A percentile compares a stretch with the other conserved stretches of the same genome.
Evolutionary conservation across 2,797 vertebrate genomes (phyloP).

Genomic region (Arctocebus calabarensis): DNA sequence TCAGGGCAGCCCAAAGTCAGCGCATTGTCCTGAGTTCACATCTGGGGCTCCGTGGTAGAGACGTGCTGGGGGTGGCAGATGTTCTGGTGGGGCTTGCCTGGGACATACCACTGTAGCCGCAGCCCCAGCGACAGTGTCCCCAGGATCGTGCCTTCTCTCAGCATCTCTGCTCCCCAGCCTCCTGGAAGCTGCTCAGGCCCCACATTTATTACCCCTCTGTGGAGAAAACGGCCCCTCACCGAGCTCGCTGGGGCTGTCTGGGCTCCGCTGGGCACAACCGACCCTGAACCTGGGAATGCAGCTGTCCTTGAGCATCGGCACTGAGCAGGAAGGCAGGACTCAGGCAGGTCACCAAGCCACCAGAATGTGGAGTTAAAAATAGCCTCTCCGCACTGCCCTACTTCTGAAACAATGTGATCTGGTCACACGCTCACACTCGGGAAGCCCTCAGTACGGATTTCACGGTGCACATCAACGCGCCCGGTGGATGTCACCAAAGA

Average conservation of each 20-base stretch:
- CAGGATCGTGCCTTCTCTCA: fast-evolving
- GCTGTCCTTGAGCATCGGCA: fast-evolving
- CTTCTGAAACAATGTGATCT: fast-evolving
- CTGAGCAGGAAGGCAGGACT: not conserved
- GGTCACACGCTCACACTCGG: not conserved
- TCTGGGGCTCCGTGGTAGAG: not conserved
- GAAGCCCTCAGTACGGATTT: not conserved
- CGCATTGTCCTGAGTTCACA: fast-evolving
- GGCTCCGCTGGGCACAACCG: not conserved
- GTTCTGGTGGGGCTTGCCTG: fast-evolving
- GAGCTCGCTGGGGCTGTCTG: not conserved
- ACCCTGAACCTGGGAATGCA: not conserved
- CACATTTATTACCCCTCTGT: fast-evolving
- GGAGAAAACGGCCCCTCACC: not conserved
- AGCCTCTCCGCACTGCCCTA: not conserved
- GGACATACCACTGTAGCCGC: not conserved
- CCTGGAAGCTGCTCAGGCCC: too few relatives aligned
- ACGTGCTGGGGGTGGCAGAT: too few relatives aligned
- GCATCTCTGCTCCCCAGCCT: not conserved
- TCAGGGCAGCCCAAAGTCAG: not conserved
- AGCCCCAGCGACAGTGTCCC: not conserved
- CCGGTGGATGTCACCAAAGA: not conserved
- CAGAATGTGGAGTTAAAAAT: not conserved
- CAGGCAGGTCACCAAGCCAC: not conserved
- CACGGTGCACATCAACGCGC: not conserved